Conservation (phyloP, 2,888 invertebrate species). For the Agriotes lineatus region DNA sequence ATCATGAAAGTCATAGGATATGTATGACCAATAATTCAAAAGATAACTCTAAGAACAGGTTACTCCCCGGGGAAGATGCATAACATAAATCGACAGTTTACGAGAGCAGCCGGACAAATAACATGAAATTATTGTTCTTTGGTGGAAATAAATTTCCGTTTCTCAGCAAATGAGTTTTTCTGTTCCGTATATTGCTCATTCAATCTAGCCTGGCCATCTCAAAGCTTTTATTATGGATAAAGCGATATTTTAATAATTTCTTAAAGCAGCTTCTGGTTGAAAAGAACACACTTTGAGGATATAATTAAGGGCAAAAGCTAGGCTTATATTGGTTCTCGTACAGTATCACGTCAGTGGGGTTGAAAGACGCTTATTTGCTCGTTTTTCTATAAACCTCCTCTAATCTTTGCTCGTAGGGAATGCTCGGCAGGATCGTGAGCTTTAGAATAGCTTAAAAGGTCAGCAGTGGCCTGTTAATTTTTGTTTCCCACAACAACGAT, state of each 20-base stretch:
- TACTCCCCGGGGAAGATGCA: not conserved
- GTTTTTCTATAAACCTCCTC: not conserved
- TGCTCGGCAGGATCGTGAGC: not conserved
- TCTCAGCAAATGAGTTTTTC: not conserved
- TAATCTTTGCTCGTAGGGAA: not conserved
- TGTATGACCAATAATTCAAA: constrained; percentile 4
- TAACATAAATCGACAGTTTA: constrained; percentile 16
- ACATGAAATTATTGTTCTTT: constrained; percentile 4
- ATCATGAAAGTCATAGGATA: no score
- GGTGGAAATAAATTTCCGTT: not conserved
- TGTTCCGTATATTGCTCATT: no score
- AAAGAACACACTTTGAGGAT: no score
- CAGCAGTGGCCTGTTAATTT: not conserved
- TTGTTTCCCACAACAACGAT: no score
- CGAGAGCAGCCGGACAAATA: constrained; percentile 6
- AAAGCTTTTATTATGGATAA: no score
- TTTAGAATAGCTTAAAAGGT: not conserved
- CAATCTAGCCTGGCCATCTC: no score
- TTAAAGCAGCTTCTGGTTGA: no score
- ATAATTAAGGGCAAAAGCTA: no score
- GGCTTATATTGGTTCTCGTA: no score
- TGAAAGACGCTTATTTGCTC: not conserved
- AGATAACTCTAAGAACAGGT: not conserved
- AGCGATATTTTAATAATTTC: no score
- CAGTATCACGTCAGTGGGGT: no score